Conservation (phyloP, 2,113 vertebrate genomes). For the Passerina amoena region DNA sequence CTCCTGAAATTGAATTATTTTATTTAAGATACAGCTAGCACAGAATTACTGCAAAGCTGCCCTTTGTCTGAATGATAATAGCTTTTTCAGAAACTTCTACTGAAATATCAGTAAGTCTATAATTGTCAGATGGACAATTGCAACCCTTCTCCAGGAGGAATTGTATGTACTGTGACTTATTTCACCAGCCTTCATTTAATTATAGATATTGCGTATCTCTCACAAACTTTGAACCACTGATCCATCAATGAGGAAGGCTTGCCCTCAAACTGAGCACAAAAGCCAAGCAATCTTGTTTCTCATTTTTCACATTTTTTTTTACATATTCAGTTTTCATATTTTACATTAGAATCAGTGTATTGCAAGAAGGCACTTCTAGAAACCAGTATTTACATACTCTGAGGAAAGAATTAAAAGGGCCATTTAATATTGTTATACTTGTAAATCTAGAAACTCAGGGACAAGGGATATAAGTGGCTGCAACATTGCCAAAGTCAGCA, state of each 20-base stretch:
- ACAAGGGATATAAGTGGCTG: background rate
- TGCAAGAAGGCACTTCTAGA: background rate
- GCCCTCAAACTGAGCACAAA: background rate
- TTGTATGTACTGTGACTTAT: background rate
- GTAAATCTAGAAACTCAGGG: background rate
- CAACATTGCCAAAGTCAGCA: background rate
- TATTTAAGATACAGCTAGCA: background rate
- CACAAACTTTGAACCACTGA: background rate
- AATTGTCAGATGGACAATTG: constrained; percentile 24
- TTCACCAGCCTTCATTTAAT: background rate
- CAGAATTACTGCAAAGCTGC: constrained; percentile 10
- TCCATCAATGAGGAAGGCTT: background rate
- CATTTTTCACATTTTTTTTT: background rate
- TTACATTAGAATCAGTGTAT: background rate
- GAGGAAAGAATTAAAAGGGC: background rate
- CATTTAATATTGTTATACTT: background rate
- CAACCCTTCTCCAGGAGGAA: background rate
- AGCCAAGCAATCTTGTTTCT: background rate
- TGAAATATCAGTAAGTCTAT: constrained; percentile 27
- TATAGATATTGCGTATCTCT: background rate
- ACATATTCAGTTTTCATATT: background rate
- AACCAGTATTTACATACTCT: background rate
- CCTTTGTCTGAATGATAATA: constrained; percentile 44
- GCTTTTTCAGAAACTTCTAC: background rate
- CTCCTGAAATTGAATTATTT: background rate